Evolutionary conservation across 2,113 vertebrate species (phyloP).

Genomic region (Lasiurus cinereus): DNA sequence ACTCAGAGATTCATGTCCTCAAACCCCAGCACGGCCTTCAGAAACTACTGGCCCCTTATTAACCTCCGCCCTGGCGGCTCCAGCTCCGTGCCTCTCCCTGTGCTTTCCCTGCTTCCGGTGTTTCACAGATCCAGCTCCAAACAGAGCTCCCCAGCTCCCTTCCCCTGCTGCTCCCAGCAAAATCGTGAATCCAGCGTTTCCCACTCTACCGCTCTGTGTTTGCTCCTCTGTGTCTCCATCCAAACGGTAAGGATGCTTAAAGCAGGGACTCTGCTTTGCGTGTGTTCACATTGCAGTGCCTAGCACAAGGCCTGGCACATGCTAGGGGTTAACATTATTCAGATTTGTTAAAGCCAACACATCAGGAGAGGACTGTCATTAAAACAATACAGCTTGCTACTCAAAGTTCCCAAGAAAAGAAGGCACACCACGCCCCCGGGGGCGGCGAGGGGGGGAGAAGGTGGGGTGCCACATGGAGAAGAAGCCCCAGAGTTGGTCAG

Average conservation of each 20-base stretch:
- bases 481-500: accelerated
- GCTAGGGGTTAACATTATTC: background rate
- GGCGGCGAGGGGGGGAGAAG: too few species aligned
- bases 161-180: background rate
- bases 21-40: background rate
- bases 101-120: background rate
- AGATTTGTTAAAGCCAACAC: background rate
- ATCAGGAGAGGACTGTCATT: background rate
- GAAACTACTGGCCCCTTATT: background rate
- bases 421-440: accelerated
- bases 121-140: background rate
- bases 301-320: background rate
- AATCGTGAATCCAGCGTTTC: background rate
- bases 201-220: background rate
- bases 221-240: background rate
- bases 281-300: background rate
- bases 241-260: background rate
- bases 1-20: background rate
- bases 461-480: background rate
- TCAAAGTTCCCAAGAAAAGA: background rate
- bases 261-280: background rate
- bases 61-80: accelerated
- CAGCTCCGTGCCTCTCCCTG: background rate
- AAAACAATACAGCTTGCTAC: background rate
- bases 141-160: background rate